phyloP scores from a whole-genome alignment of 2,113 vertebrate species.

The Platysteira castanea region DNA sequence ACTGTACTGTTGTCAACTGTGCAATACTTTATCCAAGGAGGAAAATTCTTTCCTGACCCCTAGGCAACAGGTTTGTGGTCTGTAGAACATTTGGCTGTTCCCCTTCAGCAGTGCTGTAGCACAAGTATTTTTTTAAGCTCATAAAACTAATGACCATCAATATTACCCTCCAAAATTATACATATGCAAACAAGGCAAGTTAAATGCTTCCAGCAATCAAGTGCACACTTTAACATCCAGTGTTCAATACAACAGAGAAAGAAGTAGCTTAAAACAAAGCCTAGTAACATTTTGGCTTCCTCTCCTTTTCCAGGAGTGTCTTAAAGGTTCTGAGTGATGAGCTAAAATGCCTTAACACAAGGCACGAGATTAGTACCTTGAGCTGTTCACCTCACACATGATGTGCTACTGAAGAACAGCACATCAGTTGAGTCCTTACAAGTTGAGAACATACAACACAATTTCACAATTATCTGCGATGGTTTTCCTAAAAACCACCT shows the following conservation, averaged over 20 bases:
- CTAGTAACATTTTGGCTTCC: not conserved
- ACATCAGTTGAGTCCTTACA: not conserved
- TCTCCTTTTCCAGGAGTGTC: not conserved
- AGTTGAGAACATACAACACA: not conserved
- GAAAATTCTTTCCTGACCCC: not conserved
- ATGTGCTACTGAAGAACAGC: not conserved
- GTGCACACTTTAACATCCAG: not conserved
- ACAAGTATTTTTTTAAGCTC: not conserved
- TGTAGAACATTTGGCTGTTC: not conserved
- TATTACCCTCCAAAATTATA: not conserved
- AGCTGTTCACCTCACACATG: not conserved
- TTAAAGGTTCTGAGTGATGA: not conserved
- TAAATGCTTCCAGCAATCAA: not conserved
- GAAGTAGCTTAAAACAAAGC: not conserved
- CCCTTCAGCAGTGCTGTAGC: not conserved
- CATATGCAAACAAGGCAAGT: not conserved
- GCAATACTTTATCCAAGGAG: not conserved
- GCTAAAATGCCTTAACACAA: not conserved
- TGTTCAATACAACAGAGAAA: not conserved
- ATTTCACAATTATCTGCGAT: not conserved
- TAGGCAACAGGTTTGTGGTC: not conserved
- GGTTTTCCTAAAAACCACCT: not conserved
- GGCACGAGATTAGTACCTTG: not conserved
- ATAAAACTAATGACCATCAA: not conserved
- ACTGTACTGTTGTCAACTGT: not conserved